Evolutionary conservation across 2,113 vertebrate species (phyloP).

Genomic region (Eretmodus cyanostictus): DNA sequence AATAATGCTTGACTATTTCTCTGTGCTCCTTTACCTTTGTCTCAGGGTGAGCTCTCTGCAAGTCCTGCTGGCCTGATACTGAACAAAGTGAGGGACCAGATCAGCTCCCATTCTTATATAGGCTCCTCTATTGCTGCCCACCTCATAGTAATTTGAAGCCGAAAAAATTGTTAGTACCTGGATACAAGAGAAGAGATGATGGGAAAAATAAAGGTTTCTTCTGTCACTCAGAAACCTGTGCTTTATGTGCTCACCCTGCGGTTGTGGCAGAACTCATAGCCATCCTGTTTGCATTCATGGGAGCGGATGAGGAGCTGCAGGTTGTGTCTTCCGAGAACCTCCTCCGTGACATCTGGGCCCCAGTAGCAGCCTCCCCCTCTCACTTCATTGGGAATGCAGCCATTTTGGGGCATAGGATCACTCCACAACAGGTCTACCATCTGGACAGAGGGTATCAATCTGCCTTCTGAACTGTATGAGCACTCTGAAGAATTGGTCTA

Average conservation of each 20-base stretch:
- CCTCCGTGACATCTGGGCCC: conserved; percentile 81
- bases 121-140: conserved; percentile 91
- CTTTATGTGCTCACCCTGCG: conserved; percentile 68
- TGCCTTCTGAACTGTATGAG: background rate
- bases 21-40: conserved; percentile 75
- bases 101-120: conserved; percentile 85
- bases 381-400: conserved; percentile 79
- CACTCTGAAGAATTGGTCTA: background rate
- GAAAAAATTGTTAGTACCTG: conserved; percentile 96
- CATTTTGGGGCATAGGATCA: conserved; percentile 84
- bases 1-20: background rate
- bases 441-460: conserved; percentile 41
- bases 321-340: conserved; percentile 75
- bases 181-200: background rate
- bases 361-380: conserved; percentile 89
- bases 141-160: conserved; percentile 93
- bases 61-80: conserved; percentile 82
- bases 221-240: background rate
- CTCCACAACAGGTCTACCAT: conserved; percentile 89
- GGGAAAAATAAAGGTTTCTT: background rate
- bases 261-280: conserved; percentile 87
- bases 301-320: conserved; percentile 87
- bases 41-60: conserved; percentile 79
- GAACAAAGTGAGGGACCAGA: conserved; percentile 82
- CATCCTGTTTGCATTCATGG: conserved; percentile 91